A percentile compares a stretch with the other conserved stretches of the same genome.
Evolutionary conservation across 37 sponge, comb jelly and placozoan species (phyloP).

Genomic region (Chondrilla cf. caribensis): DNA sequence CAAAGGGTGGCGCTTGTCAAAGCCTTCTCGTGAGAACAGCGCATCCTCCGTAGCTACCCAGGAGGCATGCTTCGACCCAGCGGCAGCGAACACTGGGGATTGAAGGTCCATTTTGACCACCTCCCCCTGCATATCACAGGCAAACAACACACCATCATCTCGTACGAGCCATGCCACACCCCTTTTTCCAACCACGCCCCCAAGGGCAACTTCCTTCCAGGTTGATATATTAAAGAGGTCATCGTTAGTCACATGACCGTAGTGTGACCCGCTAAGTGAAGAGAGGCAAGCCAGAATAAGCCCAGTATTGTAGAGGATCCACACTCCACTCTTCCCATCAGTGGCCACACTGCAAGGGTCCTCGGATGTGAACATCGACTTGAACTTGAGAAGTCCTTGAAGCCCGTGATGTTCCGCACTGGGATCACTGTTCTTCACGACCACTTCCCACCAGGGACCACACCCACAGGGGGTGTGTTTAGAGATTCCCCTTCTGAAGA

Average conservation of each 20-base stretch:
- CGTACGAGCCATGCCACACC: slow-evolving; percentile 60
- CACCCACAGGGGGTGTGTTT: slow-evolving; percentile 38
- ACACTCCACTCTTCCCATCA: neutral
- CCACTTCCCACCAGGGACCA: slow-evolving; percentile 77
- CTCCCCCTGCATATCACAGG: slow-evolving; percentile 24
- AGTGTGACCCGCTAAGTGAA: slow-evolving; percentile 52
- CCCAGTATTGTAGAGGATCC: slow-evolving; percentile 8
- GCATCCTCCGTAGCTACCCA: slow-evolving; percentile 59
- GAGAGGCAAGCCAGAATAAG: slow-evolving; percentile 15
- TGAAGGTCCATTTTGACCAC: slow-evolving; percentile 37
- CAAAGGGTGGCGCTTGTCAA: slow-evolving; percentile 40
- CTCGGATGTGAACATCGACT: slow-evolving; percentile 1
- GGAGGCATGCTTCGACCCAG: slow-evolving; percentile 51
- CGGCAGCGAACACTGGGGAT: slow-evolving; percentile 16
- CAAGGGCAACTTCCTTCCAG: slow-evolving; percentile 48
- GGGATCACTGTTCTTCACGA: neutral
- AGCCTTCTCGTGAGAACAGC: slow-evolving; percentile 66
- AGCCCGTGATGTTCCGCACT: neutral
- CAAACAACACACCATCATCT: slow-evolving; percentile 61
- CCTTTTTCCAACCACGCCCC: neutral
- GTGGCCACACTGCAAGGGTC: neutral
- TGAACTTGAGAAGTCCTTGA: neutral
- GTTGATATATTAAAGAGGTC: slow-evolving; percentile 40
- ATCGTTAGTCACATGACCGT: slow-evolving; percentile 39
- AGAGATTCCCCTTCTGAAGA: slow-evolving; percentile 55